These are phyloP conservation scores for Rhagophthalmus giganteus DNA, from an alignment of 2,888 invertebrate genomes.

Conservation along the genomic window DNA sequence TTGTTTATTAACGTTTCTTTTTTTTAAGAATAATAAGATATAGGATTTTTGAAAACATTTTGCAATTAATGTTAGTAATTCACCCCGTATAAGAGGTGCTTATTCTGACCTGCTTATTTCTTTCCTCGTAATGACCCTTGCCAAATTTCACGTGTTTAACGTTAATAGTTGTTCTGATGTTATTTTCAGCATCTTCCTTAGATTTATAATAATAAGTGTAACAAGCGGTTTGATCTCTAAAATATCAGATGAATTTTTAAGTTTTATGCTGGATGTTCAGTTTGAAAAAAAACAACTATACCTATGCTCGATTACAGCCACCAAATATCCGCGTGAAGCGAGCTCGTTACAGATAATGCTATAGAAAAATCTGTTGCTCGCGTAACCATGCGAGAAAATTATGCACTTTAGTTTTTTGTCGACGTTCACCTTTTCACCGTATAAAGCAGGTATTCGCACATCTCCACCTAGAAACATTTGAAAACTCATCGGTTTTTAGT, in stretches of 20 bases:
- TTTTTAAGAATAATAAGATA: too few relatives aligned
- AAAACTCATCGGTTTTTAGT: constrained; percentile 18
- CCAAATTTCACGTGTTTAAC: constrained; percentile 49
- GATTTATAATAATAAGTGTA: constrained; percentile 55
- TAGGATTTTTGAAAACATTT: too few relatives aligned
- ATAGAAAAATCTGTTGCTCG: constrained; percentile 64
- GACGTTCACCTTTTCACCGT: constrained; percentile 54
- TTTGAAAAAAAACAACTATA: too few relatives aligned
- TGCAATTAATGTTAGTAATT: too few relatives aligned
- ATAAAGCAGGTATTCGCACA: constrained; percentile 59
- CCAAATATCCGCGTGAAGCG: constrained; percentile 67
- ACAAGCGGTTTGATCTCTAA: constrained; percentile 54
- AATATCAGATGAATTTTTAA: constrained; percentile 26
- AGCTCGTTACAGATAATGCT: constrained; percentile 64
- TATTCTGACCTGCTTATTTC: constrained; percentile 52
- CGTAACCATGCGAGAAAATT: constrained; percentile 68
- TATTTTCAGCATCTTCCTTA: constrained; percentile 47
- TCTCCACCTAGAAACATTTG: constrained; percentile 46
- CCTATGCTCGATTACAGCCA: constrained; percentile 69
- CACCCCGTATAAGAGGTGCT: too few relatives aligned
- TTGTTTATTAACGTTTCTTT: too few relatives aligned
- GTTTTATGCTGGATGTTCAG: too few relatives aligned
- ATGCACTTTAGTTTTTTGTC: constrained; percentile 59
- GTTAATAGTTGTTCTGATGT: constrained; percentile 47
- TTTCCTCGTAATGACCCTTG: constrained; percentile 48